Evolutionary conservation across 2,797 vertebrate genomes (phyloP), one percentile per base, ranked within the genome.

Genomic region (Hoplostethus mediterraneus): DNA sequence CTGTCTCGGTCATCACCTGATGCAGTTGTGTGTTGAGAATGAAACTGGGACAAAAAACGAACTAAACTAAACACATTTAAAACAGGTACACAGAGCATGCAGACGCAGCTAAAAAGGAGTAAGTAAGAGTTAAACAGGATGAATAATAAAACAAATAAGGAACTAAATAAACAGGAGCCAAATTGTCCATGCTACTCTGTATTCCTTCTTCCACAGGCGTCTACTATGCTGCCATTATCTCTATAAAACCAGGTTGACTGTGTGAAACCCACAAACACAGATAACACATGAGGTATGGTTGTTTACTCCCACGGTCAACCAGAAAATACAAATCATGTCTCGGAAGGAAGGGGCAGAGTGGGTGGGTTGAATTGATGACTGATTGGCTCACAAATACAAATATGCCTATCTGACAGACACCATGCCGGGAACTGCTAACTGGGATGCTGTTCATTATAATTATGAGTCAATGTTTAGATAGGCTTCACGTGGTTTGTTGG

Each of bases 351-450:
- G 3, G 6, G 3, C 3, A 21, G 21, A 36, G 16, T n/a, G 49
- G 45, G 59, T 40, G 6, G 6, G 64, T 81, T 44, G 72, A 83
- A 92, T 89, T 83, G 63, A 91, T 88, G 64, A 52, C 28, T 62
- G 79, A 89, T 79, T 83, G 79, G 81, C 80, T 56, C 78, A 83
- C 86, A 85, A 85, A 81, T 68, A 75, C 71, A n/a, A n/a, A n/a
- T n/a, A n/a, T n/a, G 73, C 74, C 70, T 77, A 68, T 87, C 82
- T 54, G 71, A 81, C 74, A 79, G 12, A 51, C 31, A 71, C 31
- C 81, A 86, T 14, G 67, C 75, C 66, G 73, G 70, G 75, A 83
- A 90, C 81, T 67, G 70, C 63, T 81, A 82, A 88, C 68, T 79
- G 84, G 76, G 60, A 78, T 48, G 44, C 67, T 31, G 59, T 56